Evolutionary conservation across 2,113 vertebrate genomes (phyloP), one percentile per base, ranked within the genome.

Genomic region (Meriones unguiculatus): DNA sequence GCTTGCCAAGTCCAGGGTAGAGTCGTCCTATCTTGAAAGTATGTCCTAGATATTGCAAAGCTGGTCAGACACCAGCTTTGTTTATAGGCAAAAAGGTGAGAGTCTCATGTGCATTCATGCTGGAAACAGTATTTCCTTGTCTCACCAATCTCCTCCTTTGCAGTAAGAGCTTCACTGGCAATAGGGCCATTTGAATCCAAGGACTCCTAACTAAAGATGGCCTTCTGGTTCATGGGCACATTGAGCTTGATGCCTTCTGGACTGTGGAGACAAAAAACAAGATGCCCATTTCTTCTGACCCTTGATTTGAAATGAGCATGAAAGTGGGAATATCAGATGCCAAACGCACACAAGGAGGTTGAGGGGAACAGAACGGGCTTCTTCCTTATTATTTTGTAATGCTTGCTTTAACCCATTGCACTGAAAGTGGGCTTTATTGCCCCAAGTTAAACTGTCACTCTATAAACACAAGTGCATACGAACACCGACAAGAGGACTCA

Each of bases 1-100:
- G 50, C 81, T 95, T 92, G 75, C 30, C 70, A 78, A 87, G n/a
- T 73, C 77, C 17, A 17, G 69, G 86, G 38, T n/a, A 95, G 25
- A 92, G 22, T 24, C 10, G 0, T 54, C 57, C 2, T 65, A 87
- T 82, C 6, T 57, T 41, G 67, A 93, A 54, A 52, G 28, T 38
- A 32, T 46, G 32, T 78, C 87, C 1, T 28, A 76, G 65, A 75
- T 82, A 32, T 46, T 17, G 50, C 38, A 65, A 28, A 86, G 24
- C 78, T 69, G 64, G 50, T 65, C 41, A 28, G 2, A 1, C 25
- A 62, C 82, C 57, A 30, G 85, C 17, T 62, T n/a, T 90, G 52
- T 30, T n/a, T 73, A 75, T 38, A 18, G 69, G 41, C 67, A 20
- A 62, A 87, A 59, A 52, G 30, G 13, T 73, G n/a, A 76, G 12